Evolutionary conservation across 2,888 invertebrate genomes (phyloP), one percentile per base, ranked within the genome.

Genomic region (Metallyticus violacea): DNA sequence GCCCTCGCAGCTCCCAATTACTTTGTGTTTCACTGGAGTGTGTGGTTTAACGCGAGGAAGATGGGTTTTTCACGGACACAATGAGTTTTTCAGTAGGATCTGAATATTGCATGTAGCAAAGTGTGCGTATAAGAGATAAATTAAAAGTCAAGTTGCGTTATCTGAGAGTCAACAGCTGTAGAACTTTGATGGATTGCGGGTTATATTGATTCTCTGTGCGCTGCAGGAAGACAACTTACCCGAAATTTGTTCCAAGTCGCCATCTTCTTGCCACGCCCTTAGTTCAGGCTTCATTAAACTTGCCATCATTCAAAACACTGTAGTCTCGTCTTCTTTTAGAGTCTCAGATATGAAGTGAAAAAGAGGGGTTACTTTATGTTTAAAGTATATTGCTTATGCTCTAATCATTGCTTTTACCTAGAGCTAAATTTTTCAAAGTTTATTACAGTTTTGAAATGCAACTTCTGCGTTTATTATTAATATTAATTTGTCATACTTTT

Each of bases 211-310:
- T 82, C 26, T 76, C 22, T 28, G 26, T 76, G 40, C 40, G 40
- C 40, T 62, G 40, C 15, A 62, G 40, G 40, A 62, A 62, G 29
- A 62, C 15, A 22, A 62, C 40, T 62, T 62, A 62, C 40, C 40
- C 40, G 15, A 62, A 40, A 40, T 40, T 7, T 40, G 40, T 15
- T 40, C 40, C 40, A 15, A 22, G 40, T 62, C 40, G 40, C 40
- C 40, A 62, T 62, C 40, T 62, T 62, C 40, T 62, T 62, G 40
- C 40, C 40, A 62, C 40, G 40, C 40, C 82, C 26, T 26, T 76
- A 62, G 62, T 62, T 82, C 82, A 82, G 76, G 82, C 82, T 82
- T 76, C 82, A 82, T 82, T 82, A 62, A 82, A 82, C 82, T 82
- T 76, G 40, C 76, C 82, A 82, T 82, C 76, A 26, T 22, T 81